phyloP scores from a whole-genome alignment of 2,113 vertebrate species.

The Eonycteris spelaea region DNA sequence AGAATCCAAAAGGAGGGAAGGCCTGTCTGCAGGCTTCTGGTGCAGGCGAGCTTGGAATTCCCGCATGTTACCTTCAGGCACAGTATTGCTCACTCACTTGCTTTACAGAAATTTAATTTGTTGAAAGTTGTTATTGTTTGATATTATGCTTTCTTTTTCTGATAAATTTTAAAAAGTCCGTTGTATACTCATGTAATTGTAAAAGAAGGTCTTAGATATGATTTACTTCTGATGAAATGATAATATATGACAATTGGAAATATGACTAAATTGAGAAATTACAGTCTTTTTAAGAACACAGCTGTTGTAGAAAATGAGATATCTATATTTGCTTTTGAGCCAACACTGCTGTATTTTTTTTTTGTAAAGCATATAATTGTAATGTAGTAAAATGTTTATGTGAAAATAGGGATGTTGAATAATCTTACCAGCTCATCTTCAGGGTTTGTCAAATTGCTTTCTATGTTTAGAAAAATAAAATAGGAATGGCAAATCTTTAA shows the following conservation, averaged over 20 bases:
- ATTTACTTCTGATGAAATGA: constrained; percentile 46
- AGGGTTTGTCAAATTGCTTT: constrained; percentile 1
- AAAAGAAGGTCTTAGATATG: constrained; percentile 4
- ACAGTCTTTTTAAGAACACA: constrained; percentile 41
- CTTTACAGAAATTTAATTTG: neutral
- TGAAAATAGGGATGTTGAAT: constrained; percentile 36
- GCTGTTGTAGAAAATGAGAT: constrained; percentile 46
- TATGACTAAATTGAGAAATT: constrained; percentile 67
- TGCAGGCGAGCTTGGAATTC: rapidly evolving
- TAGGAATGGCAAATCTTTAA: neutral
- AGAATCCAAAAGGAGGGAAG: neutral
- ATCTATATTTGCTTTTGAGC: constrained; percentile 31
- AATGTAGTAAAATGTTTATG: constrained; percentile 31
- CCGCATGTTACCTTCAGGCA: neutral
- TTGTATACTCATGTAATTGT: neutral
- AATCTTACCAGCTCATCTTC: constrained; percentile 11
- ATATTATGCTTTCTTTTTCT: constrained; percentile 32
- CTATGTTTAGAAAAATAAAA: neutral
- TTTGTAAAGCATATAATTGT: constrained; percentile 36
- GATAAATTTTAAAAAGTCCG: constrained; percentile 13
- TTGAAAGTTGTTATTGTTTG: neutral
- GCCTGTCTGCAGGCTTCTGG: neutral
- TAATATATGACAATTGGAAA: constrained; percentile 45
- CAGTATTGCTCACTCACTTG: neutral
- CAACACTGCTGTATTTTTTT: neutral